phyloP scores from a whole-genome alignment of 2,888 invertebrate species.

The Bombylius discolor region DNA sequence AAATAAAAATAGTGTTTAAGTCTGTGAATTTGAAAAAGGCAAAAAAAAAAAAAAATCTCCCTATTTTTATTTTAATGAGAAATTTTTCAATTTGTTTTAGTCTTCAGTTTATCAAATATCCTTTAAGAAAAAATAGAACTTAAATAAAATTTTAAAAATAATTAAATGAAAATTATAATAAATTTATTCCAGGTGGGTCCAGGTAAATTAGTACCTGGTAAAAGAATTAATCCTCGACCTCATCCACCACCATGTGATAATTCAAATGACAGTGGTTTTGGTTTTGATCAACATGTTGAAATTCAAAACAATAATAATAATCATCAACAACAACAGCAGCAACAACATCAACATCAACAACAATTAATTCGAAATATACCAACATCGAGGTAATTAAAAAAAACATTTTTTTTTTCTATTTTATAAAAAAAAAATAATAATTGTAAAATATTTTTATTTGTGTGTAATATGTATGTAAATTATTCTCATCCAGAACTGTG shows the following conservation, averaged over 20 bases:
- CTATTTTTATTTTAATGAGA: neutral
- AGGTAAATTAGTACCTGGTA: constrained; percentile 33
- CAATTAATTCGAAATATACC: constrained; percentile 34
- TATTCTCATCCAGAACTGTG: no score
- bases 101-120: no score
- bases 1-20: no score
- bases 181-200: constrained; percentile 24
- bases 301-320: constrained; percentile 26
- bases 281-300: constrained; percentile 62
- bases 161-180: neutral
- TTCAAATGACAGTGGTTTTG: constrained; percentile 81
- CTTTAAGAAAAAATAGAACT: neutral
- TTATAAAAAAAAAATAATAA: no score
- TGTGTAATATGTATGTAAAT: no score
- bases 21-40: no score
- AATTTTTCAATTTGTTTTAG: no score
- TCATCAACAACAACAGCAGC: constrained; percentile 13
- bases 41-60: no score
- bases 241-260: constrained; percentile 59
- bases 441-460: no score
- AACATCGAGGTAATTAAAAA: constrained; percentile 25
- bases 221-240: constrained; percentile 32
- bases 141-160: neutral
- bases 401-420: no score
- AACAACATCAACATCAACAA: constrained; percentile 11